These are phyloP conservation scores for Subanguina moxae DNA, from an alignment of 1,140 invertebrate genomes.

Conservation along the genomic window DNA sequence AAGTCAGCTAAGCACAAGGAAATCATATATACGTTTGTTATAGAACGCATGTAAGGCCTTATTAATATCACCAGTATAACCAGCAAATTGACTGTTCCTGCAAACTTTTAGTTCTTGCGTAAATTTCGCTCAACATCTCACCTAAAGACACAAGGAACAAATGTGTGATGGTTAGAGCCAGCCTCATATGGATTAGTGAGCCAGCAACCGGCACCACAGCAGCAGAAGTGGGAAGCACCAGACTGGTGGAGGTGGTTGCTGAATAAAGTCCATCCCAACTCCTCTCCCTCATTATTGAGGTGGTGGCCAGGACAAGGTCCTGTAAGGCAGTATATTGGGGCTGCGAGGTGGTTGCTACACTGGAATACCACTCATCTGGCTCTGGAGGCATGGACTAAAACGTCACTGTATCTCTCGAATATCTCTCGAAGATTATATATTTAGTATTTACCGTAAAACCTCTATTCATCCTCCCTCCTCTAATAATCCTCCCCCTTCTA, in stretches of 20 bases:
- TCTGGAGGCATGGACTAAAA: too few species aligned
- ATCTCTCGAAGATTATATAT: too few species aligned
- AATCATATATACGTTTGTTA: slow-evolving; percentile 59
- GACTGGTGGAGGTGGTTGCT: neutral
- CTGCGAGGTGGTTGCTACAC: too few species aligned
- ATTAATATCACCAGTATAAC: slow-evolving; percentile 51
- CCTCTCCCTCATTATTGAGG: too few species aligned
- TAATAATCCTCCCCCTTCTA: too few species aligned
- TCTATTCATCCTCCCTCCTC: too few species aligned
- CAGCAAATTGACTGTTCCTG: slow-evolving; percentile 47
- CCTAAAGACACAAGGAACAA: slow-evolving; percentile 52
- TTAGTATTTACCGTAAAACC: too few species aligned
- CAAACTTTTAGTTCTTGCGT: slow-evolving; percentile 5
- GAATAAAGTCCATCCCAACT: too few species aligned
- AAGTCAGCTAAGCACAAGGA: slow-evolving; percentile 56
- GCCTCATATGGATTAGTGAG: slow-evolving; percentile 33
- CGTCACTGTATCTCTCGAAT: too few species aligned
- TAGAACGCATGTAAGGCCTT: slow-evolving; percentile 57
- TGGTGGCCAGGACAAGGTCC: too few species aligned
- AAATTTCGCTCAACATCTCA: neutral
- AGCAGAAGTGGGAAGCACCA: neutral
- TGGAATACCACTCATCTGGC: too few species aligned
- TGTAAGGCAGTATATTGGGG: too few species aligned
- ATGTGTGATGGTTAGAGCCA: slow-evolving; percentile 56
- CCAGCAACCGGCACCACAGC: neutral